Evolutionary conservation across 2,113 vertebrate genomes (phyloP).

Genomic region (Brachyhypopomus gauderio): DNA sequence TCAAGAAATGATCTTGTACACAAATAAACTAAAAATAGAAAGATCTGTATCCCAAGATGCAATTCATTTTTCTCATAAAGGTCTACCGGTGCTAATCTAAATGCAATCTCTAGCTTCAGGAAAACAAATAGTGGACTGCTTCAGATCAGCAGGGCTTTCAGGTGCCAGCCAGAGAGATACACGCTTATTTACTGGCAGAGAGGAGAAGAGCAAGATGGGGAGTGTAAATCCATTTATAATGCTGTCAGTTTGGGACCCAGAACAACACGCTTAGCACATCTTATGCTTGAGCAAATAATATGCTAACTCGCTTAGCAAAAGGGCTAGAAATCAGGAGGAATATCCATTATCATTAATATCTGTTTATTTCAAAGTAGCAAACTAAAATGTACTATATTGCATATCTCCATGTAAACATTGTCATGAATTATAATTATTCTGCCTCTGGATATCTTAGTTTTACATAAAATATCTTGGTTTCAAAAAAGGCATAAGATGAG

Average conservation of each 20-base stretch:
- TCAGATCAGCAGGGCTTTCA: constrained; percentile 33
- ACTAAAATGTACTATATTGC: too few relatives aligned
- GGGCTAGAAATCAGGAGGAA: too few relatives aligned
- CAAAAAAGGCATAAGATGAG: too few relatives aligned
- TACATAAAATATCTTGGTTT: too few relatives aligned
- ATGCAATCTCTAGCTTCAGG: constrained; percentile 38
- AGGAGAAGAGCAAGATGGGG: not conserved
- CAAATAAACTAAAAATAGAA: constrained; percentile 21
- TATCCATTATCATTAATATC: too few relatives aligned
- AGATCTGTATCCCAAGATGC: constrained; percentile 24
- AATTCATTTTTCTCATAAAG: constrained; percentile 34
- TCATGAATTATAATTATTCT: too few relatives aligned
- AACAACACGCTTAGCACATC: constrained; percentile 3
- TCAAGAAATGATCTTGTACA: constrained; percentile 17
- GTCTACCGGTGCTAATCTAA: constrained; percentile 41
- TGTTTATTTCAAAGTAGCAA: too few relatives aligned
- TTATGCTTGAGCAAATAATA: too few relatives aligned
- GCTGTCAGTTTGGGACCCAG: constrained; percentile 10
- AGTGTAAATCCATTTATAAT: constrained; percentile 27
- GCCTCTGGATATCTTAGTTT: too few relatives aligned
- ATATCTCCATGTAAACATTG: too few relatives aligned
- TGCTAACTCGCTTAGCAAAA: too few relatives aligned
- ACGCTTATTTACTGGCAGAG: constrained; percentile 13
- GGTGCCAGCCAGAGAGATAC: constrained; percentile 29
- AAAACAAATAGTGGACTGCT: constrained; percentile 25